These are phyloP conservation scores for Tetramorium alpestre DNA, from an alignment of 1,140 invertebrate species.

Conservation along the genomic window DNA sequence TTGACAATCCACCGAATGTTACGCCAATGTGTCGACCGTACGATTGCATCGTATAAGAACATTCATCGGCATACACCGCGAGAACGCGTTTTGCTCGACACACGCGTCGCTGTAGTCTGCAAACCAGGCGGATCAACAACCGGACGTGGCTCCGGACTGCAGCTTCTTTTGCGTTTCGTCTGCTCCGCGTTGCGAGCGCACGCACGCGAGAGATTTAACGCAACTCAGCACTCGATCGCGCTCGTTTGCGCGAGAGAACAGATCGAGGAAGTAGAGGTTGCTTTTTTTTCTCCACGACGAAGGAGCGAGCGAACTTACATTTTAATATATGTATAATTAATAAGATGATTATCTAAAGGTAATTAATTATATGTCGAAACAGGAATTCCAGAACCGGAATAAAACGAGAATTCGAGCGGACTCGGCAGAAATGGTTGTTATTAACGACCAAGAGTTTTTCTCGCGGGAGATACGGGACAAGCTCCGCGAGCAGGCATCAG, in stretches of 20 bases:
- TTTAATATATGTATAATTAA: neutral
- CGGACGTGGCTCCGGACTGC: constrained; percentile 55
- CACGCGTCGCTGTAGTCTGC: constrained; percentile 52
- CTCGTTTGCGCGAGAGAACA: neutral
- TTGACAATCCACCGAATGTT: constrained; percentile 11
- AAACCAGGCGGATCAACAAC: constrained; percentile 66
- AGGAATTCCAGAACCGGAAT: neutral
- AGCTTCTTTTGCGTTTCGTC: constrained; percentile 62
- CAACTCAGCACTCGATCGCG: neutral
- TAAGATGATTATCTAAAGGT: neutral
- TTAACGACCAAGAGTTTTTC: neutral
- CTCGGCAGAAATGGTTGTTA: neutral
- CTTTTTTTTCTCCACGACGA: too few relatives aligned
- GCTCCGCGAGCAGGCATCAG: neutral
- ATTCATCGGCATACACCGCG: constrained; percentile 56
- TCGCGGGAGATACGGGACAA: neutral
- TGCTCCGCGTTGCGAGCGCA: constrained; percentile 4
- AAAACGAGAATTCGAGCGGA: neutral
- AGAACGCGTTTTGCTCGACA: constrained; percentile 56
- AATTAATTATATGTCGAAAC: neutral
- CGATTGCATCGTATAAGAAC: constrained; percentile 63
- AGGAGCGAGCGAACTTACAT: too few relatives aligned
- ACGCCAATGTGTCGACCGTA: constrained; percentile 53
- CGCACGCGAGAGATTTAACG: constrained; percentile 15
- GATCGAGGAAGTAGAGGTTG: neutral